Evolutionary conservation across 1,140 invertebrate genomes (phyloP).

Genomic region (Lordiphosa mommai): DNA sequence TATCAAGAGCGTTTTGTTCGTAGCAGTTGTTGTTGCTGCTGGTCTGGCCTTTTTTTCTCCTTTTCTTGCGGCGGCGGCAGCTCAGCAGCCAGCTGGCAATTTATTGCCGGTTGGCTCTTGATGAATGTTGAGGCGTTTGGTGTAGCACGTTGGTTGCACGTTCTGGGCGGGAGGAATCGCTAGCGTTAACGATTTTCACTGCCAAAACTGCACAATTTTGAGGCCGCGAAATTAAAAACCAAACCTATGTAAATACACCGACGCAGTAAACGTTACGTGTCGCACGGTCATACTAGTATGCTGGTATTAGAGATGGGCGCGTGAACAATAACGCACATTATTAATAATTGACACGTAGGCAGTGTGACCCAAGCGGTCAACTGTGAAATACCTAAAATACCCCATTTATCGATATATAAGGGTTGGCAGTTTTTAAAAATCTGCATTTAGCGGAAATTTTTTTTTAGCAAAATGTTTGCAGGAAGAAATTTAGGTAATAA

Average conservation of each 20-base stretch:
- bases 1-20: slow-evolving; percentile 5
- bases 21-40: slow-evolving; percentile 23
- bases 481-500: too few species aligned
- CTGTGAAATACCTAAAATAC: too few species aligned
- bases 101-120: slow-evolving; percentile 5
- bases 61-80: slow-evolving; percentile 11
- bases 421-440: too few species aligned
- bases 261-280: too few species aligned
- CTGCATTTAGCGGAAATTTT: too few species aligned
- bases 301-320: too few species aligned
- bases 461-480: too few species aligned
- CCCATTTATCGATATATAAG: too few species aligned
- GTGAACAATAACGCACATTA: too few species aligned
- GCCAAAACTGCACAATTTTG: slow-evolving; percentile 24
- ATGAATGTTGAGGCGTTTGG: neutral
- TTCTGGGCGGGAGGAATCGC: neutral
- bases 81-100: slow-evolving; percentile 29
- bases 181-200: slow-evolving; percentile 3
- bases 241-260: slow-evolving; percentile 60
- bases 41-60: slow-evolving; percentile 4
- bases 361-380: too few species aligned
- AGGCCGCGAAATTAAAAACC: slow-evolving; percentile 48
- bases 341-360: slow-evolving; percentile 36
- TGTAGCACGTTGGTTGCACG: neutral
- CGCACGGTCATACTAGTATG: too few species aligned